Conservation (phyloP, 2,113 vertebrate species). For the Agapornis roseicollis region DNA sequence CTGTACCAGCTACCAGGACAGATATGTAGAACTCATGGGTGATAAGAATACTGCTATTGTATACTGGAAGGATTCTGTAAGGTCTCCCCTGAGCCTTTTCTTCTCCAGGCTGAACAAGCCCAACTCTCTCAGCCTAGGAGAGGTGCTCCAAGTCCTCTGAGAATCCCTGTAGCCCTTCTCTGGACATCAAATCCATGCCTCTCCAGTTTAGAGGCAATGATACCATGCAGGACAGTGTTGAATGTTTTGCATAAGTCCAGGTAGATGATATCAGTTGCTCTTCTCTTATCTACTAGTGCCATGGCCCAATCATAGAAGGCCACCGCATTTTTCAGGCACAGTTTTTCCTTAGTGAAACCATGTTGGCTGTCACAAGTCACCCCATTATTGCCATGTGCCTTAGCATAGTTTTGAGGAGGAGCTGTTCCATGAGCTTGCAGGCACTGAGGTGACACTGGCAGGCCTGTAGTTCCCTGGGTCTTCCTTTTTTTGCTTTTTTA, state of each 20-base stretch:
- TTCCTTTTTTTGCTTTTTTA: neutral
- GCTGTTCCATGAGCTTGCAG: neutral
- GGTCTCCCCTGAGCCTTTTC: neutral
- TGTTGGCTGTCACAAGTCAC: neutral
- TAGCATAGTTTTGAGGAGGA: neutral
- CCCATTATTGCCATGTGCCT: neutral
- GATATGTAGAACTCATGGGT: neutral
- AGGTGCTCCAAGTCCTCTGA: neutral
- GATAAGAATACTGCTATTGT: neutral
- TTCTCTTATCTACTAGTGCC: neutral
- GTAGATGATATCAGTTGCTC: neutral
- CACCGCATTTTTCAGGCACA: neutral
- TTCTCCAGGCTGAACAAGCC: neutral
- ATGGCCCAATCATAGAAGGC: neutral
- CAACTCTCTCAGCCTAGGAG: neutral
- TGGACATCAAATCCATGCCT: neutral
- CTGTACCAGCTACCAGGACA: neutral
- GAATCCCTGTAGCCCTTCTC: neutral
- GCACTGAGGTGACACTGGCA: neutral
- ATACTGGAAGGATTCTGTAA: neutral
- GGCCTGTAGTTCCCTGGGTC: neutral
- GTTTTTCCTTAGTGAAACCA: neutral
- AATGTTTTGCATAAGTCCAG: neutral
- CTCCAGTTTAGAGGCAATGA: neutral
- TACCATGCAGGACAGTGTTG: neutral